Percentiles rank a stretch among this genome's conserved stretches.
These are phyloP conservation scores for Venturia canescens DNA, from an alignment of 1,140 invertebrate genomes.

Conservation along the genomic window DNA sequence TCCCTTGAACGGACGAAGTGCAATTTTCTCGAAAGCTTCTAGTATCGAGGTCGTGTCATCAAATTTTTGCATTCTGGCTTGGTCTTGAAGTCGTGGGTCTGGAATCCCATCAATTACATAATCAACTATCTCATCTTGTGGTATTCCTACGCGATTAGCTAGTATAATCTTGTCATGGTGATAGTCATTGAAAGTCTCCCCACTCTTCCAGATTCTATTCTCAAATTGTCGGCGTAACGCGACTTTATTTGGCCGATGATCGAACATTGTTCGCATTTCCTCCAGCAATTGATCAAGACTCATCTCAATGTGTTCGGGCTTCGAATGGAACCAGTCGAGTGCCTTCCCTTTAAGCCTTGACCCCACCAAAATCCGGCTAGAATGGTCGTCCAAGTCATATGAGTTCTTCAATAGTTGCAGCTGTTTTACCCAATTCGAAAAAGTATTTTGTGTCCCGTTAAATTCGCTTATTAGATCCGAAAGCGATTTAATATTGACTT, in stretches of 20 bases:
- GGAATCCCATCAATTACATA: slow-evolving; percentile 41
- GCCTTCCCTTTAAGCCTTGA: slow-evolving; percentile 28
- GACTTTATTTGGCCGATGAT: slow-evolving; percentile 31
- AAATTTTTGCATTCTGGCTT: slow-evolving; percentile 35
- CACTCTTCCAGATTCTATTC: slow-evolving; percentile 8
- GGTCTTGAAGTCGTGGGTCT: slow-evolving; percentile 14
- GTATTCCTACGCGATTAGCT: slow-evolving; percentile 27
- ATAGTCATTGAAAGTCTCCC: slow-evolving; percentile 31
- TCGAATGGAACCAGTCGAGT: slow-evolving; percentile 39
- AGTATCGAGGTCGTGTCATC: not conserved
- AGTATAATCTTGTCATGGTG: slow-evolving; percentile 31
- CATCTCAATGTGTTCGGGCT: slow-evolving; percentile 22
- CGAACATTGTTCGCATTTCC: slow-evolving; percentile 20
- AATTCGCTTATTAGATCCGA: slow-evolving; percentile 24
- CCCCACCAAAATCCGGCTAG: not conserved
- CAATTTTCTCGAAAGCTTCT: slow-evolving; percentile 23
- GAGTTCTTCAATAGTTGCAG: slow-evolving; percentile 13
- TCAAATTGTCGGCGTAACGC: slow-evolving; percentile 10
- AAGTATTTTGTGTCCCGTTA: slow-evolving; percentile 1
- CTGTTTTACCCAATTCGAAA: slow-evolving; percentile 38
- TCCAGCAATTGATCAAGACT: not conserved
- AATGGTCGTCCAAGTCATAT: slow-evolving; percentile 6
- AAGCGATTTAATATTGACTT: not conserved
- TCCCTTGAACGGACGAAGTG: not conserved
- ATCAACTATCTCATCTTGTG: slow-evolving; percentile 29